Base-by-base conservation (phyloP, 2,888 invertebrate genomes). In the Leuctra nigra region DNA sequence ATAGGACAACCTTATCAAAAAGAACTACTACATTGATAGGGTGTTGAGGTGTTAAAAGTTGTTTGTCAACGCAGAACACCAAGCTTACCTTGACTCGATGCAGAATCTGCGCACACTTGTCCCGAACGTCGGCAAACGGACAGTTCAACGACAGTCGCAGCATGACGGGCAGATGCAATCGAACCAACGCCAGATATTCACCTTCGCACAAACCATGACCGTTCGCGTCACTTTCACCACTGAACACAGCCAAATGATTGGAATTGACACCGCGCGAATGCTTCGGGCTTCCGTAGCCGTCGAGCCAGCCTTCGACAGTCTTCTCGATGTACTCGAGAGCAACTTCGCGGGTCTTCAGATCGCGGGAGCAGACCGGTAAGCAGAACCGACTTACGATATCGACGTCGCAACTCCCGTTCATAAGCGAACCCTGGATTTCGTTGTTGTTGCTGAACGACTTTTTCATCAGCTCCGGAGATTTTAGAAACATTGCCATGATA, bases 61-160 rank as follows among this genome's bases (percentile, higher is more conserved):
- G n/a, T n/a, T n/a, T n/a, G n/a, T n/a, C n/a, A n/a, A n/a, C n/a
- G n/a, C n/a, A n/a, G n/a, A n/a, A n/a, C n/a, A 29, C 11, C 29
- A 29, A 29, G 29, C 73, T 72, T 66, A 80, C 81, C 77, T 77
- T 74, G 61, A 81, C 74, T 69, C 78, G 75, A 63, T 76, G 73
- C 63, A 81, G 70, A 66, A 80, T 77, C 65, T 77, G 75, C 61
- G 73, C 71, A 64, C 79, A 79, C 66, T 78, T 78, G 64, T 77
- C 77, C 63, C 80, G 72, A 54, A 81, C 77, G 66, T 81, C 80
- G 61, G 74, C 72, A 64, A 80, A 81, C 6, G 81, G 81, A 66
- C 80, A 81, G 67, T 77, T 77, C 63, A 77, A 72, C 55, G 78
- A 76, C 56, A 81, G 72, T 64, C 80, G 71, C 53, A 81, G 69